These are phyloP conservation scores for Oxyura jamaicensis DNA, from an alignment of 2,113 vertebrate genomes.

Conservation along the genomic window DNA sequence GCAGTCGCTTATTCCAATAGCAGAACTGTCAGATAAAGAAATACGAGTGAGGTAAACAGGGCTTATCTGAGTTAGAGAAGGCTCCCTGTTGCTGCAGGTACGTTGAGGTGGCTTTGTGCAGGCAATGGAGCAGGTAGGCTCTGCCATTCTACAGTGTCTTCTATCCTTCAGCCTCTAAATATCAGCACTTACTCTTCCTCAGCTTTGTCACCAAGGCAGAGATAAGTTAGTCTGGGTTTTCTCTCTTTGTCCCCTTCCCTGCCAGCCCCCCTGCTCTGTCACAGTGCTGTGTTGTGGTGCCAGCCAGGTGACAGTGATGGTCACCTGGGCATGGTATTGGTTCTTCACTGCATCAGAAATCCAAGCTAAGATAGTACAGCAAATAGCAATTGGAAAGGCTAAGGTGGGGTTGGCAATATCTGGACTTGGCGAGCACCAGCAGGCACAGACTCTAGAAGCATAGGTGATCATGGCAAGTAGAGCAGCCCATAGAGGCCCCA, in stretches of 20 bases:
- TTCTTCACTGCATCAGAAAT: not conserved
- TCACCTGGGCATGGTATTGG: not conserved
- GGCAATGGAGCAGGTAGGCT: not conserved
- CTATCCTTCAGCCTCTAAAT: not conserved
- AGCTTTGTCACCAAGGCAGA: not conserved
- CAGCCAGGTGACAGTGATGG: not conserved
- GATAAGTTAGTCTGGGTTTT: not conserved
- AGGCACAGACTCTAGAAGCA: not conserved
- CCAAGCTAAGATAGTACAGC: not conserved
- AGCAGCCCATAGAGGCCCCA: accelerated
- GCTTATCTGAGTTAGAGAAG: not conserved
- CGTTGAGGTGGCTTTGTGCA: not conserved
- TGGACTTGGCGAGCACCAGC: accelerated
- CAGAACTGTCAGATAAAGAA: not conserved
- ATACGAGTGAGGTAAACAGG: not conserved
- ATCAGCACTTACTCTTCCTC: not conserved
- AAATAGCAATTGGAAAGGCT: not conserved
- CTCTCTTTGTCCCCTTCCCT: not conserved
- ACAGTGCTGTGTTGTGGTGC: not conserved
- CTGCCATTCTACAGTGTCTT: not conserved
- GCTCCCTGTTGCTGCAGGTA: not conserved
- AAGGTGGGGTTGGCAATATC: not conserved
- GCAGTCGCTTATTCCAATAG: not conserved
- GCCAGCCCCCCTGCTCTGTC: not conserved
- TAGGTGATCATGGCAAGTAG: not conserved